Base-by-base conservation (phyloP, 2,888 invertebrate species). In the Hybos culiciformis region DNA sequence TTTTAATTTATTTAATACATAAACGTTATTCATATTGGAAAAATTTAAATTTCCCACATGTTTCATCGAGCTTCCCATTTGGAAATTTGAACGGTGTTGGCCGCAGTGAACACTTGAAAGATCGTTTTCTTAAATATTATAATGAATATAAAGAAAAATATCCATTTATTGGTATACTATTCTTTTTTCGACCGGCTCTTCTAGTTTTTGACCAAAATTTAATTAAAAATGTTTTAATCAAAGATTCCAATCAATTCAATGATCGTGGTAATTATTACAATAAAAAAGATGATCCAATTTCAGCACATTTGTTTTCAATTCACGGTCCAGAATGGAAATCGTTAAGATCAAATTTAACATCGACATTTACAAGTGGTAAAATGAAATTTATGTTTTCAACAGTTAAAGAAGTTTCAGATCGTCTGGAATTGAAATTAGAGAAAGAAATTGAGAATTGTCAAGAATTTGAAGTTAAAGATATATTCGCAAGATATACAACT, bases 311-410 rank as follows among this genome's bases (percentile, higher is more conserved):
- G 3, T 60, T 66, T 41, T 48, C 49, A 29, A 31, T 63, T 15
- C 53, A 56, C 1, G 68, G 64, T 5, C 52, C 59, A 2, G 57
- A 63, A 31, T 73, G 73, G 73, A 68, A 63, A 29, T 50, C 54
- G 3, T 48, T 71, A 39, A 51, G 72, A 20, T 48, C 56, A 0
- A 68, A 68, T 39, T 47, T 72, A 2, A 61, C 68, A 4, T 68
- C 71, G 2, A 68, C 69, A 0, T 72, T 72, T 44, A 67, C 70
- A 1, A 64, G 69, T 0, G 69, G 67, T 2, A 71, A 70, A 53
- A 67, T 72, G 56, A 71, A 68, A 46, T 57, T 55, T 9, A 69
- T 71, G 68, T 69, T 67, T 42, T 54, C 55, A 7, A 58, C 60
- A 0, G 50, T 70, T 9, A 45, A 54, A 0, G 48, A 51, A 1